These are phyloP conservation scores for Cassiopea andromeda DNA, from an alignment of 30 jellyfish, hydroid and myxozoan species.

Conservation along the genomic window DNA sequence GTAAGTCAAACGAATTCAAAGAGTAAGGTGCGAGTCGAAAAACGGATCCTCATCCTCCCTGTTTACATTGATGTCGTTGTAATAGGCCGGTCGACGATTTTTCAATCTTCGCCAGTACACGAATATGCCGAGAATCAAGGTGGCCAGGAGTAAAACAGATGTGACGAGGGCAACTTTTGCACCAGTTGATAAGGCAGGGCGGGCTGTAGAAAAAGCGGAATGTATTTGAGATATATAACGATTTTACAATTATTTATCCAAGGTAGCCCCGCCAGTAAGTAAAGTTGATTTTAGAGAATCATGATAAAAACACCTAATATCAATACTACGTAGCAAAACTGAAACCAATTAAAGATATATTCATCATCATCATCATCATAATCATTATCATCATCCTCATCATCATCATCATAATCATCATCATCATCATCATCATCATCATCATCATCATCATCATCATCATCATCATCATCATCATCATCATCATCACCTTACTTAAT, in stretches of 20 bases:
- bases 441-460: no score
- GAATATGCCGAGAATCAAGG: constrained; percentile 30
- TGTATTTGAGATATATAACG: neutral
- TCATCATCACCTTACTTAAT: no score
- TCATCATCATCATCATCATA: no score
- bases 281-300: no score
- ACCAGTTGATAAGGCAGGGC: constrained; percentile 40
- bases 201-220: neutral
- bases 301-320: no score
- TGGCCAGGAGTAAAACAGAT: constrained; percentile 28
- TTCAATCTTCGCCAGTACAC: constrained; percentile 63
- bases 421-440: no score
- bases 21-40: constrained; percentile 46
- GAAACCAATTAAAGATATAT: no score
- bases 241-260: neutral
- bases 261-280: no score
- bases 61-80: constrained; percentile 65
- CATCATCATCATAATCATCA: no score
- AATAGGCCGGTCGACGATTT: constrained; percentile 57
- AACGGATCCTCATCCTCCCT: constrained; percentile 61
- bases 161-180: constrained; percentile 49
- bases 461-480: no score
- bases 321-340: no score
- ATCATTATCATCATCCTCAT: no score
- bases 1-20: neutral